Conservation (phyloP, 2,888 invertebrate genomes). For the Melipona bicolor region DNA sequence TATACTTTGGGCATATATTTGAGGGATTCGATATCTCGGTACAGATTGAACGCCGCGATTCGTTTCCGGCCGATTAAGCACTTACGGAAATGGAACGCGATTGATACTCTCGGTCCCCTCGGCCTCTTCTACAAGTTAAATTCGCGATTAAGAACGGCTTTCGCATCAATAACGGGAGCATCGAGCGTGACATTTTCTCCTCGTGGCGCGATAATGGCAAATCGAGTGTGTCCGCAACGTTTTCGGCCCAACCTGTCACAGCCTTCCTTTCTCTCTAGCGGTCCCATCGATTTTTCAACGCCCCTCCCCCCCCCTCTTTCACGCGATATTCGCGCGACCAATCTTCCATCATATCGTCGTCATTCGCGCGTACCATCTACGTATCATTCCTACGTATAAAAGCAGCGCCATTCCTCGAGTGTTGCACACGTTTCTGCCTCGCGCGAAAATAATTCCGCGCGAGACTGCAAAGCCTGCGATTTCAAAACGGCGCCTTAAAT, state of each 20-base stretch:
- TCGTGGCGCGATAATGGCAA: conserved; percentile 33
- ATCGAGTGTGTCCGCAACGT: conserved; percentile 32
- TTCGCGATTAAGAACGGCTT: conserved; percentile 41
- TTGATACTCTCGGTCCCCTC: conserved; percentile 20
- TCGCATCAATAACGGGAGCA: conserved; percentile 43
- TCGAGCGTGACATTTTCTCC: conserved; percentile 23
- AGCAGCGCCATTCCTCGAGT: neutral
- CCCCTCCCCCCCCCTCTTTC: neutral
- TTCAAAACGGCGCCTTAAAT: neutral
- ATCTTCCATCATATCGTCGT: conserved; percentile 27
- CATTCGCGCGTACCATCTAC: neutral
- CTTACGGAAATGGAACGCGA: conserved; percentile 52
- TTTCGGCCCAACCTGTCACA: conserved; percentile 19
- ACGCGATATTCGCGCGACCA: conserved; percentile 7
- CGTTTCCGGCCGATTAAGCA: conserved; percentile 57
- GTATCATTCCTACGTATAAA: neutral
- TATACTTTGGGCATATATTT: conserved; percentile 37
- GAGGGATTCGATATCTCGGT: conserved; percentile 30
- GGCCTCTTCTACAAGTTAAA: conserved; percentile 31
- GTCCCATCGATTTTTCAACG: conserved; percentile 31
- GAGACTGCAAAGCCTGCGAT: neutral
- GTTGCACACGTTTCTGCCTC: too few species aligned
- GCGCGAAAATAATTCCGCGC: neutral
- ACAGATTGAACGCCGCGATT: conserved; percentile 53
- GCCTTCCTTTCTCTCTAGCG: conserved; percentile 9